Evolutionary conservation across 2,113 vertebrate species (phyloP).

Genomic region (Nothobranchius furzeri): DNA sequence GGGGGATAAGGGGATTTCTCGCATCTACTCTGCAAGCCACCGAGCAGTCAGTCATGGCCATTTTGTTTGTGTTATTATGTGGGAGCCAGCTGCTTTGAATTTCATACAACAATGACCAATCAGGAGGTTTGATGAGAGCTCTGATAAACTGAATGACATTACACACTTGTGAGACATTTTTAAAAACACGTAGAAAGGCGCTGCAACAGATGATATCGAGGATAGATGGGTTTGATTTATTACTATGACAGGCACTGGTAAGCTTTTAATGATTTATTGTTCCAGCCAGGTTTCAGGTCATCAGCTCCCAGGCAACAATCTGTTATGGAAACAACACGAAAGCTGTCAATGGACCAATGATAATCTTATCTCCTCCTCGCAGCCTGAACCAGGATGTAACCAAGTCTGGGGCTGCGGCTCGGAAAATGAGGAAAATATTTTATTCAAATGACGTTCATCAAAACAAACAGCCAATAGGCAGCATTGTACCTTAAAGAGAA

Average conservation of each 20-base stretch:
- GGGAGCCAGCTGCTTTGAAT: conserved; percentile 1
- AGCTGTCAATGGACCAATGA: conserved; percentile 69
- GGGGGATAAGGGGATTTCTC: conserved; percentile 37
- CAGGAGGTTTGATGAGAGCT: conserved; percentile 21
- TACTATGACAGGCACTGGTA: conserved; percentile 63
- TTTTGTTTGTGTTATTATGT: conserved; percentile 16
- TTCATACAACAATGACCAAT: conserved; percentile 14
- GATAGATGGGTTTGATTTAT: conserved; percentile 74
- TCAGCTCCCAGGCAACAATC: conserved; percentile 75
- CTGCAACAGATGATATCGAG: conserved; percentile 50
- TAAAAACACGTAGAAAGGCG: conserved; percentile 49
- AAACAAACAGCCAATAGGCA: conserved; percentile 75
- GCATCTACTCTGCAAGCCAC: conserved; percentile 28
- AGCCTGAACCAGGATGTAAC: conserved; percentile 52
- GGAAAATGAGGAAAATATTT: conserved; percentile 67
- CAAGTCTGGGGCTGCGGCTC: conserved; percentile 37
- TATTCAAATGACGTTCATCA: conserved; percentile 76
- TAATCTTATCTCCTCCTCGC: conserved; percentile 74
- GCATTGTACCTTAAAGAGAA: conserved; percentile 76
- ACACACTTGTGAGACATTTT: conserved; percentile 59
- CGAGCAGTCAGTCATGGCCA: conserved; percentile 13
- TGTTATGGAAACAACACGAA: conserved; percentile 71
- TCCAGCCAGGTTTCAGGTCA: conserved; percentile 78
- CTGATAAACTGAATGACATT: conserved; percentile 68
- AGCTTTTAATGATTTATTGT: conserved; percentile 79